These are phyloP conservation scores for Autographa pulchrina DNA, from an alignment of 2,888 invertebrate species.

Conservation along the genomic window DNA sequence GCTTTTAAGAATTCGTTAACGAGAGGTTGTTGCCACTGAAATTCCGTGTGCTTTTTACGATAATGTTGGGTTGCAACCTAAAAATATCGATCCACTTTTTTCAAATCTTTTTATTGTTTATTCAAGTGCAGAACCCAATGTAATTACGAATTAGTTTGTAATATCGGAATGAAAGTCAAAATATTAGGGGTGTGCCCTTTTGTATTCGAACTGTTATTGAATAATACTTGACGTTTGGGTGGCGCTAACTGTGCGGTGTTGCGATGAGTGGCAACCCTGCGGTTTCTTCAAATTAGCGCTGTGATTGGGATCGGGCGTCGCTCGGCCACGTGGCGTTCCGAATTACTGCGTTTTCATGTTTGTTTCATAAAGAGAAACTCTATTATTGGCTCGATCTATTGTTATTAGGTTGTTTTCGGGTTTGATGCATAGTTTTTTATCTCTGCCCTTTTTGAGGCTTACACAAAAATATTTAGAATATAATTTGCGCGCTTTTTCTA, in stretches of 20 bases:
- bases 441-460: not conserved
- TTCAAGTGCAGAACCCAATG: slow-evolving; percentile 1
- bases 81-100: not conserved
- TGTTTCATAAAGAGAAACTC: slow-evolving; percentile 26
- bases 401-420: slow-evolving; percentile 8
- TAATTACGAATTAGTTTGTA: slow-evolving; percentile 6
- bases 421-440: not conserved
- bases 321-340: slow-evolving; percentile 57
- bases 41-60: slow-evolving; percentile 39
- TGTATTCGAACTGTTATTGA: slow-evolving; percentile 60
- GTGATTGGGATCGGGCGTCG: slow-evolving; percentile 64
- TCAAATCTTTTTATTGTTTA: slow-evolving; percentile 1
- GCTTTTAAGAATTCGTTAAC: slow-evolving; percentile 40
- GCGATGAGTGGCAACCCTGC: slow-evolving; percentile 50
- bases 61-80: slow-evolving; percentile 30
- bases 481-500: no score
- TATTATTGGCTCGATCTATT: slow-evolving; percentile 20
- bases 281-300: slow-evolving; percentile 62
- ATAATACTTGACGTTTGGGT: slow-evolving; percentile 54
- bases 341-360: slow-evolving; percentile 55
- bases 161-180: slow-evolving; percentile 52
- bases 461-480: no score
- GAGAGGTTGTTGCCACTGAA: slow-evolving; percentile 49
- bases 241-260: slow-evolving; percentile 51
- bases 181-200: slow-evolving; percentile 52